Evolutionary conservation across 2,797 vertebrate species (phyloP).

Genomic region (Phrynocephalus vlangalii): DNA sequence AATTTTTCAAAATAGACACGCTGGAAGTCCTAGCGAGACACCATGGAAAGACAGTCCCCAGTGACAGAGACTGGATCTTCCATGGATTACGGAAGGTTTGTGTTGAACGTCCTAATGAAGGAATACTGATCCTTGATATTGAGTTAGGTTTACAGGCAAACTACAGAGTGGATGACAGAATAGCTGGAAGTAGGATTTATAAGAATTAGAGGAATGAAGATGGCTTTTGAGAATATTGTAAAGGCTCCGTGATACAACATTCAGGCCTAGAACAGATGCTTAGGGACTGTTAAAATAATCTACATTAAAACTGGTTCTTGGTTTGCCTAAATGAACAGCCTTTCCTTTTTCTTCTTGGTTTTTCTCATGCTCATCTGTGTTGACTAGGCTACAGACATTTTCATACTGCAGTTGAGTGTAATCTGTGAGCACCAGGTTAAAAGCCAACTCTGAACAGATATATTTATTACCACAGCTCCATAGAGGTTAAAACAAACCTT

Average conservation of each 20-base stretch:
- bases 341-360: neutral
- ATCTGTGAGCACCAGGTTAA: neutral
- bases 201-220: neutral
- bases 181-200: no score
- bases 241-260: no score
- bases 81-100: neutral
- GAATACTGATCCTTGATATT: no score
- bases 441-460: neutral
- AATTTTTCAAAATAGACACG: conserved; percentile 28
- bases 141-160: no score
- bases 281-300: neutral
- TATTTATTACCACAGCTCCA: neutral
- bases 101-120: neutral
- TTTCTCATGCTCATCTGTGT: neutral
- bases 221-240: neutral
- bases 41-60: neutral
- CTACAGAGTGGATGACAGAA: no score
- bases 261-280: neutral
- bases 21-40: neutral
- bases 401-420: neutral
- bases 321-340: neutral
- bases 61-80: neutral
- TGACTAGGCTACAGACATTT: neutral
- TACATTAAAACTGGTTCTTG: neutral
- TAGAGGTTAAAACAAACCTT: conserved; percentile 18